A percentile compares a stretch with the other conserved stretches of the same genome.
Conservation (phyloP, 1,140 invertebrate species). For the Drosophila triauraria region DNA sequence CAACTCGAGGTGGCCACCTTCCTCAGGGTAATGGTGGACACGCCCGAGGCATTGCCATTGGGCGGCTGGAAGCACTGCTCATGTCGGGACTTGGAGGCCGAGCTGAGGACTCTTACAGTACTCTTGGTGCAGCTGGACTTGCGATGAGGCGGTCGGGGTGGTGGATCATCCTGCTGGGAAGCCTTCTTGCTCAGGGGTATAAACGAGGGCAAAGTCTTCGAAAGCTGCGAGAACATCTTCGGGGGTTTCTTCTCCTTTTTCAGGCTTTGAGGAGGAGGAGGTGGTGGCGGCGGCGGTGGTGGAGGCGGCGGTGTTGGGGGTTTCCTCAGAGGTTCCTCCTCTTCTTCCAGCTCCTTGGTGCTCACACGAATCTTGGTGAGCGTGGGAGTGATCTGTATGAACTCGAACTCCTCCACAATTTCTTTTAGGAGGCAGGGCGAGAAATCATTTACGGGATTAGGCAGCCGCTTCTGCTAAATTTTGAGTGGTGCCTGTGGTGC, state of each 20-base stretch:
- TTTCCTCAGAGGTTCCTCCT: constrained; percentile 15
- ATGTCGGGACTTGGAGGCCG: constrained; percentile 84
- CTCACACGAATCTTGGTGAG: constrained; percentile 92
- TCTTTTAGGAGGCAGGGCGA: constrained; percentile 58
- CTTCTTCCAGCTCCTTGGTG: constrained; percentile 86
- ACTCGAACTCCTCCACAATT: constrained; percentile 87
- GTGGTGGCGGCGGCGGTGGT: constrained; percentile 35
- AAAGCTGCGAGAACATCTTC: constrained; percentile 85
- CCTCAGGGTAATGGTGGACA: constrained; percentile 63
- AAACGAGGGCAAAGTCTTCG: constrained; percentile 86
- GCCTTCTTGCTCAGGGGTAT: constrained; percentile 73
- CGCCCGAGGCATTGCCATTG: constrained; percentile 33
- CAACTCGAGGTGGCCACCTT: constrained; percentile 56
- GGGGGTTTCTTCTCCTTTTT: constrained; percentile 5
- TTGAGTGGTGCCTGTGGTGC: constrained; percentile 46
- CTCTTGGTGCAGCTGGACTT: constrained; percentile 91
- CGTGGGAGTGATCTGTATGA: constrained; percentile 92
- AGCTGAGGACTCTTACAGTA: constrained; percentile 54
- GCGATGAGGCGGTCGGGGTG: constrained; percentile 84
- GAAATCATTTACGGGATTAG: constrained; percentile 42
- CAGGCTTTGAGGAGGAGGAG: constrained; percentile 11
- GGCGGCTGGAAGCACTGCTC: constrained; percentile 87
- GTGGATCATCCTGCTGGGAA: constrained; percentile 45
- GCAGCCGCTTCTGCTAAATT: constrained; percentile 13
- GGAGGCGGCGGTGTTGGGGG: constrained; percentile 8